Conservation (phyloP, 1,140 invertebrate genomes). For the Drosophila yakuba region DNA sequence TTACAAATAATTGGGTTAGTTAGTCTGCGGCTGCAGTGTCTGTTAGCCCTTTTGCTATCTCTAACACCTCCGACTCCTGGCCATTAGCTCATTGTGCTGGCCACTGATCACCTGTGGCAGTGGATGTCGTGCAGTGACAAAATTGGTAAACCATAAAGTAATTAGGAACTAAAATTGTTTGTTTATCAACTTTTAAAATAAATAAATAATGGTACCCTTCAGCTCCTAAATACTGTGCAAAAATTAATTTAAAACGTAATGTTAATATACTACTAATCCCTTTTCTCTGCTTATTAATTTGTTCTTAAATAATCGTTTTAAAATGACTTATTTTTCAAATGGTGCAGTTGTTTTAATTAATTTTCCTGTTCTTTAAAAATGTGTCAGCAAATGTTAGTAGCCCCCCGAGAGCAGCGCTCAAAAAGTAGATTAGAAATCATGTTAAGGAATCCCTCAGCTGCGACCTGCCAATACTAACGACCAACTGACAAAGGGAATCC, state of each 20-base stretch:
- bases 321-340: neutral
- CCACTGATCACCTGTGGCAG: conserved; percentile 33
- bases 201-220: too few relatives aligned
- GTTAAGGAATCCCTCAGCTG: conserved; percentile 21
- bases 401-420: conserved; percentile 35
- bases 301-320: conserved; percentile 12
- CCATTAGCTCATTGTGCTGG: conserved; percentile 39
- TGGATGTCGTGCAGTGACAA: neutral
- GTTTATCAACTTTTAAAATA: too few relatives aligned
- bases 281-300: neutral
- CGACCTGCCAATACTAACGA: conserved; percentile 27
- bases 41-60: conserved; percentile 26
- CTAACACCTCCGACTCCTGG: conserved; percentile 19
- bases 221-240: too few relatives aligned
- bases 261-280: neutral
- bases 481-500: conserved; percentile 26
- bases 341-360: conserved; percentile 22
- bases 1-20: conserved; percentile 79
- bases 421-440: conserved; percentile 13
- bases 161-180: too few relatives aligned
- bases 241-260: too few relatives aligned
- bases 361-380: neutral
- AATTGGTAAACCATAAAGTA: neutral
- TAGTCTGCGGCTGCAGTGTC: conserved; percentile 54
- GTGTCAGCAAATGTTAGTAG: conserved; percentile 42